Percentiles rank a stretch among this genome's conserved stretches.
These are phyloP conservation scores for Amitus sp. DNA, from an alignment of 2,888 invertebrate species.

Conservation along the genomic window DNA sequence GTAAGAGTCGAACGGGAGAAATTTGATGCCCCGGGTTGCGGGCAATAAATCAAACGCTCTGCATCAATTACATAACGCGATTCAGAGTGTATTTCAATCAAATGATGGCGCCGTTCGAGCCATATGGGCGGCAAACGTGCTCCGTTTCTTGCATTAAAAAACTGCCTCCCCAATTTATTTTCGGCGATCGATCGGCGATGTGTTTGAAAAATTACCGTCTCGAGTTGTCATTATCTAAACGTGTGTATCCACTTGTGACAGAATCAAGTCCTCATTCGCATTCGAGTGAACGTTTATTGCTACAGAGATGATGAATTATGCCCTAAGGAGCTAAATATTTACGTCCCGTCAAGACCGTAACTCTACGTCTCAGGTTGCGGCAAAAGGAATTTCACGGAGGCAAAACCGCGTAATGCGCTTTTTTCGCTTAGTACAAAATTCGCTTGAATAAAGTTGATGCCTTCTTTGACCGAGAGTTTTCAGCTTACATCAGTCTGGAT, in stretches of 20 bases:
- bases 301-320: background rate
- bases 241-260: conserved; percentile 15
- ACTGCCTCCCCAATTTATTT: conserved; percentile 19
- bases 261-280: conserved; percentile 19
- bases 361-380: background rate
- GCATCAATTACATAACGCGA: no score
- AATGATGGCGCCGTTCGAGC: no score
- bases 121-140: background rate
- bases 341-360: background rate
- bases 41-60: no score
- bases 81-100: no score
- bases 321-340: background rate
- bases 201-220: conserved; percentile 13
- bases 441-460: conserved; percentile 11
- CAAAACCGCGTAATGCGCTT: conserved; percentile 9
- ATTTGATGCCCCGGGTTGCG: no score
- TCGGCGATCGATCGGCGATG: conserved; percentile 23
- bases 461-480: no score
- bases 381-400: conserved; percentile 1
- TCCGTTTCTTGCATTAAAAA: conserved; percentile 8
- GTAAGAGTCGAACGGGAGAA: no score
- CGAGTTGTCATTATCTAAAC: conserved; percentile 27
- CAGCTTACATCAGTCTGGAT: no score
- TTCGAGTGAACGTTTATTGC: conserved; percentile 29
- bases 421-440: conserved; percentile 10